These are phyloP conservation scores for Acromyrmex charruanus DNA, from an alignment of 1,140 invertebrate genomes.

Conservation along the genomic window DNA sequence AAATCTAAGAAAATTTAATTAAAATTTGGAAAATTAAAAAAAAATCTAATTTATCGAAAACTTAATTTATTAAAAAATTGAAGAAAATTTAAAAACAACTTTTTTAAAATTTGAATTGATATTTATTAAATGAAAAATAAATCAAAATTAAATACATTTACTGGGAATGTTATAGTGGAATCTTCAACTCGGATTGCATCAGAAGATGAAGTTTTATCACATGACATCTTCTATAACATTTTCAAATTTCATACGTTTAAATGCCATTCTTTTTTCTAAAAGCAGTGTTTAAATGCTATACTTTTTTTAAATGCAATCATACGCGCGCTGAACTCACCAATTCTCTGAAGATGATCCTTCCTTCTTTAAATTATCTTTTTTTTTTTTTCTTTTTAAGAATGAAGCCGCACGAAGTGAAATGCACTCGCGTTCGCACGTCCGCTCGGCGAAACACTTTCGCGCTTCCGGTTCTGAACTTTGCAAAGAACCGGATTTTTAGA, in stretches of 20 bases:
- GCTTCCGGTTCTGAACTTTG: background rate
- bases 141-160: conserved; percentile 8
- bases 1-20: background rate
- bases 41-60: background rate
- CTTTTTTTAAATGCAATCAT: background rate
- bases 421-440: background rate
- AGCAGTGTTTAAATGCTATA: background rate
- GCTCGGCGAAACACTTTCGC: conserved; percentile 1
- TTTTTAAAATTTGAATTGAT: background rate
- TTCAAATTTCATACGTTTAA: background rate
- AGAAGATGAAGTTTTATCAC: background rate
- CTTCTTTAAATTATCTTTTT: background rate
- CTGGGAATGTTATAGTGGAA: background rate
- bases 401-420: background rate
- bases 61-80: background rate
- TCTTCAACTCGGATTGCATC: conserved; percentile 7
- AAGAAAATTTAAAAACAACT: background rate
- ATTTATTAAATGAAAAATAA: background rate
- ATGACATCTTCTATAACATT: background rate
- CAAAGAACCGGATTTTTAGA: background rate
- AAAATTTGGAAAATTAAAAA: background rate
- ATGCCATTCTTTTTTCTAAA: background rate
- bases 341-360: conserved; percentile 35
- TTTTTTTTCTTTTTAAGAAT: conserved; percentile 34
- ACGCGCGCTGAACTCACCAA: conserved; percentile 56